Evolutionary conservation across 2,797 vertebrate genomes (phyloP), one percentile per base, ranked within the genome.

Genomic region (Gadopsis bispinosus): DNA sequence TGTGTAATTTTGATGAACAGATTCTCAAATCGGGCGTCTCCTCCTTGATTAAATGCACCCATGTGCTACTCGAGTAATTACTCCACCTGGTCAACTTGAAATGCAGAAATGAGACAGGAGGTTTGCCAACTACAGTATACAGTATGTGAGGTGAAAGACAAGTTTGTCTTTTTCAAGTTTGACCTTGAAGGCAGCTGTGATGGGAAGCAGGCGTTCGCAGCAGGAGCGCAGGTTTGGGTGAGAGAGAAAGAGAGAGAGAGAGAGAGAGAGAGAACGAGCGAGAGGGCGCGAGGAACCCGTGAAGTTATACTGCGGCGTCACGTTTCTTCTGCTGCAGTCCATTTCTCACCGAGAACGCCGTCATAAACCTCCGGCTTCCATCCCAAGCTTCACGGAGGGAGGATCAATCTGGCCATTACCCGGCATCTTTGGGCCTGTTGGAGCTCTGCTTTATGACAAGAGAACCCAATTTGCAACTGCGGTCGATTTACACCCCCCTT

Each of bases 351-450:
- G 78, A 77, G 84, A 81, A 83, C 4, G 67, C 83, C 14, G 81
- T 83, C 89, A 77, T 77, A 86, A 91, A 89, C 70, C 84, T 80
- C 59, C 82, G 58, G 60, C 79, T 83, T 84, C 85, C 74, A 73
- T 79, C 77, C 69, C 2, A 1, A 33, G 77, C 77, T 85, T 77
- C 83, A 61, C 87, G 72, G 60, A 48, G 67, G 75, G 75, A 73
- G 85, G 83, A 93, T 91, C 92, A 92, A 89, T 90, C 81, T 62
- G 61, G 78, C 81, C 85, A 87, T 90, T 90, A 91, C 73, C 60
- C 11, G 29, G 33, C 60, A 86, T 77, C 80, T 64, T 77, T 54
- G 77, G 80, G 65, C 72, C 84, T 75, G 81, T 56, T 75, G 83
- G 77, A 81, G 66, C 35, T 84, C 68, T 69, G 6, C 83, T 87